Evolutionary conservation across 1,140 invertebrate genomes (phyloP).

Genomic region (Telenomus remus): DNA sequence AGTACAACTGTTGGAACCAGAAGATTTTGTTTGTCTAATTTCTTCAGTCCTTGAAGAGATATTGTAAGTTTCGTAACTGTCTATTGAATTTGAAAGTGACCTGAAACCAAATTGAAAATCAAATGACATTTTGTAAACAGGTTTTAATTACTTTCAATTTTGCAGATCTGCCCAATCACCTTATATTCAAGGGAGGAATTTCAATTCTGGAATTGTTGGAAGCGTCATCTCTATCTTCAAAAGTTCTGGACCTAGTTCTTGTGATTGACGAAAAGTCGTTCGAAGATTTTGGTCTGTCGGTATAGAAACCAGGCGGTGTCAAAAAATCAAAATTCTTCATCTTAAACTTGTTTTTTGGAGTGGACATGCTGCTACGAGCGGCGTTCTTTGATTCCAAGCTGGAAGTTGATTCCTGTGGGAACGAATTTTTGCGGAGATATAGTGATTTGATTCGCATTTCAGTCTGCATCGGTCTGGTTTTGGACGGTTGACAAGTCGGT

Average conservation of each 20-base stretch:
- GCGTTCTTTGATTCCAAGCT: slow-evolving; percentile 5
- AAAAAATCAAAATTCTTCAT: slow-evolving; percentile 17
- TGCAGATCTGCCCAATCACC: no score
- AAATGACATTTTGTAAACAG: no score
- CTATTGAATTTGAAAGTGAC: slow-evolving; percentile 28
- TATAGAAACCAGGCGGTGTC: slow-evolving; percentile 22
- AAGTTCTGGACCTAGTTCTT: not conserved
- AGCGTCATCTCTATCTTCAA: not conserved
- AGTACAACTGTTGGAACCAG: slow-evolving; percentile 6
- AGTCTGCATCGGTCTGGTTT: slow-evolving; percentile 4
- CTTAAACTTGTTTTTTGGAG: slow-evolving; percentile 4
- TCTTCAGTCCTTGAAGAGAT: slow-evolving; percentile 5
- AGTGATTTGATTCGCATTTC: slow-evolving; percentile 11
- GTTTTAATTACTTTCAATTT: no score
- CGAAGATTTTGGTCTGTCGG: slow-evolving; percentile 27
- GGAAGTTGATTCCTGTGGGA: slow-evolving; percentile 8
- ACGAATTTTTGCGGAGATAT: slow-evolving; percentile 20
- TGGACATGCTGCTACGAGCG: slow-evolving; percentile 22
- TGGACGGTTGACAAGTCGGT: slow-evolving; percentile 10
- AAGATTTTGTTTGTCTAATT: not conserved
- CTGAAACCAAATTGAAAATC: slow-evolving; percentile 14
- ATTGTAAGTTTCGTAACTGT: slow-evolving; percentile 37
- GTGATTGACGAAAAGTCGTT: not conserved
- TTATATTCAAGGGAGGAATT: slow-evolving; percentile 38
- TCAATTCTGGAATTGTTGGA: not conserved